Evolutionary conservation across 1,140 invertebrate species (phyloP), one percentile per base, ranked within the genome.

Genomic region (Drosophila bocki): DNA sequence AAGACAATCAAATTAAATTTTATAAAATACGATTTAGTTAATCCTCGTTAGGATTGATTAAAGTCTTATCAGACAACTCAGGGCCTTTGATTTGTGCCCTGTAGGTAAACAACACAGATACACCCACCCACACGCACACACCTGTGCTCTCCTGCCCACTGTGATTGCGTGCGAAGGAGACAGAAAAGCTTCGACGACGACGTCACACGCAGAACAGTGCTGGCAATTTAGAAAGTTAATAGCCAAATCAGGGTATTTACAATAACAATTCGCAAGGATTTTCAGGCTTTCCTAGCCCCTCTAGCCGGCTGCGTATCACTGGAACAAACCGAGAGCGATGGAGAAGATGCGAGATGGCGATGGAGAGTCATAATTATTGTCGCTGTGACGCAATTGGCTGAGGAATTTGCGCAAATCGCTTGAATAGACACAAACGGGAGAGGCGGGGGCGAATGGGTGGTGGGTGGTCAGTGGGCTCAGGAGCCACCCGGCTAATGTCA

Each of bases 401-500:
- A 59, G 77, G 81, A 88, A 88, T 90, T 84, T 88, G 85, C 84
- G 85, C 74, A 90, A 88, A 84, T 84, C 56, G 78, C 75, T 81
- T 83, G 80, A 61, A 74, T 65, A 75, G 77, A 80, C 72, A 78
- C 72, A 58, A 57, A 57, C 26, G 26, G 26, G 26, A 54, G 41
- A 51, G 22, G 35, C 8, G 56, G 22, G 35, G 11, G 56, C 47
- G 19, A 32, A 19, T 65, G 63, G 44, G 47, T 29, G 32, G 32
- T 29, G 47, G 53, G 26, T 47, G 48, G 39, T 15, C 22, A 13
- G 37, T 39, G 58, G 69, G 44, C 45, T 47, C 63, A 44, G 63
- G 68, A 56, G 51, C 56, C 37, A 76, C 53, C 70, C 84, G 65
- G 74, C 56, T 78, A 78, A 81, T 81, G 60, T 75, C 70, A 62